Conservation (phyloP, 2,113 vertebrate genomes). For the Scolopax mira region DNA sequence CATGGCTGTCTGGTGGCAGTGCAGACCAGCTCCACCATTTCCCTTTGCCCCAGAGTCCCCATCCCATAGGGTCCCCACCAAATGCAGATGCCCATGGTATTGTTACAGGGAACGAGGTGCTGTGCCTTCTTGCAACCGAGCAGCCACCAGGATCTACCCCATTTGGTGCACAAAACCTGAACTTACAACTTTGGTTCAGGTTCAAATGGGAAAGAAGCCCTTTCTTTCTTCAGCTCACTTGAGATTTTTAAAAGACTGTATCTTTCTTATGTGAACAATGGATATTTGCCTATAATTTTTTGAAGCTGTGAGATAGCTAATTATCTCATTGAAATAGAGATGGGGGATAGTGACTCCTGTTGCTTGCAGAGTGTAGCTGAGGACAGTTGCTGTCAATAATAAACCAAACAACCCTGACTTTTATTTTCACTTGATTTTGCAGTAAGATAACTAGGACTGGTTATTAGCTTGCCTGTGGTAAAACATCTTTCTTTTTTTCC, state of each 20-base stretch:
- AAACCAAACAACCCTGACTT: background rate
- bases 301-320: background rate
- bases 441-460: background rate
- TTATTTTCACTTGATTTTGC: background rate
- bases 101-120: fast-evolving
- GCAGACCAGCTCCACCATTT: background rate
- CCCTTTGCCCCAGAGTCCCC: background rate
- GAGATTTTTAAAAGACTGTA: background rate
- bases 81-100: fast-evolving
- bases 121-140: background rate
- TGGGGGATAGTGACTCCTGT: background rate
- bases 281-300: background rate
- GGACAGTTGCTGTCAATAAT: background rate
- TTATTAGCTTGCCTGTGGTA: background rate
- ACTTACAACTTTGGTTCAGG: background rate
- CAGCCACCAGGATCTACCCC: background rate
- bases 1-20: fast-evolving
- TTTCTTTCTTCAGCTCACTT: background rate
- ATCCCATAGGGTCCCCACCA: background rate
- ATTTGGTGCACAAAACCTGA: background rate
- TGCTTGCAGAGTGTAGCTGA: background rate
- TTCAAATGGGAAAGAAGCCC: background rate
- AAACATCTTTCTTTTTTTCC: background rate
- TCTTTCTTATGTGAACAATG: background rate
- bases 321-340: background rate